Percentiles rank a stretch among this genome's conserved stretches.
These are phyloP conservation scores for Scaptodrosophila lebanonensis DNA, from an alignment of 1,140 invertebrate genomes.

Conservation along the genomic window DNA sequence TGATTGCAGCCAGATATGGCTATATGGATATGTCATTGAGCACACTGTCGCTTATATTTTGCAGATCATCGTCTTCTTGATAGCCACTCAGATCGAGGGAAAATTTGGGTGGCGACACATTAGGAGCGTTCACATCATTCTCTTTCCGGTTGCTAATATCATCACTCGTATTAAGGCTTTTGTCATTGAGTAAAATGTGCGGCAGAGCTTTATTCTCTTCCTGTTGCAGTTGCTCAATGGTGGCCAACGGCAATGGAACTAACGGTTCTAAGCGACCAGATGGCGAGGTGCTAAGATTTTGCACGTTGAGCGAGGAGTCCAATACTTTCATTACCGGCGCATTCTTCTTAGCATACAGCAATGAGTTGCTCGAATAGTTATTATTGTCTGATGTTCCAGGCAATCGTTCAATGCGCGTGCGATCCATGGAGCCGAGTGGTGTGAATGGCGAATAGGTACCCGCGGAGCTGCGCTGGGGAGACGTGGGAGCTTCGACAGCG, in stretches of 20 bases:
- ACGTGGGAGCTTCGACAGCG: constrained; percentile 4
- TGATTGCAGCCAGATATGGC: background rate
- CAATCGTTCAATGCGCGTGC: constrained; percentile 51
- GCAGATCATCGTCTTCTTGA: constrained; percentile 38
- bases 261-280: constrained; percentile 66
- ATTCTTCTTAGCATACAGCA: constrained; percentile 38
- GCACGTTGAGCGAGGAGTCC: constrained; percentile 54
- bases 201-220: constrained; percentile 21
- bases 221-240: too few relatives aligned
- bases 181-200: constrained; percentile 43
- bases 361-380: constrained; percentile 32
- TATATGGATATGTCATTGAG: constrained; percentile 59
- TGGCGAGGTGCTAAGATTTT: constrained; percentile 68
- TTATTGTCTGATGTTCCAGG: constrained; percentile 16
- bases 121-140: constrained; percentile 20
- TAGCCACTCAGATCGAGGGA: constrained; percentile 6
- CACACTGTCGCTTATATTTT: constrained; percentile 63
- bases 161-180: constrained; percentile 34
- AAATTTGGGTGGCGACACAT: constrained; percentile 13
- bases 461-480: constrained; percentile 14
- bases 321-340: constrained; percentile 58
- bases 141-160: constrained; percentile 6
- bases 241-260: constrained; percentile 26
- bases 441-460: constrained; percentile 33
- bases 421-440: constrained; percentile 42